A percentile compares a stretch with the other conserved stretches of the same genome.
These are phyloP conservation scores for Pangasius sanitwongsei DNA, from an alignment of 2,797 vertebrate species.

Conservation along the genomic window DNA sequence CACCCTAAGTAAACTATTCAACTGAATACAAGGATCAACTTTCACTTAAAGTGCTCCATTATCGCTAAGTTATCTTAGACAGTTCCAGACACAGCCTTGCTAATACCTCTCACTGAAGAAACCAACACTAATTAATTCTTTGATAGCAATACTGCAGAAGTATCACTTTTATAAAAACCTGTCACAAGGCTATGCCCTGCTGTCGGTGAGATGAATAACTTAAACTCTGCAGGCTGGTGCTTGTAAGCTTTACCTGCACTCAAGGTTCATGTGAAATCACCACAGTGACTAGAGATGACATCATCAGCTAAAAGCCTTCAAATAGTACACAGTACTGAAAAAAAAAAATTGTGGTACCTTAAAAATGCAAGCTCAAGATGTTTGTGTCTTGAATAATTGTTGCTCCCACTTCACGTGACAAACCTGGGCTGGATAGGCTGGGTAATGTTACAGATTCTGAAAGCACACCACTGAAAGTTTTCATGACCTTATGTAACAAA, in stretches of 20 bases:
- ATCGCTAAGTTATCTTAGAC: slow-evolving; percentile 35
- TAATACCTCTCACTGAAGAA: slow-evolving; percentile 28
- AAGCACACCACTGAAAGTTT: slow-evolving; percentile 17
- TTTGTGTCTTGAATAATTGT: slow-evolving; percentile 28
- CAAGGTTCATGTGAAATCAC: slow-evolving; percentile 34
- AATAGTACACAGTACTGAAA: slow-evolving; percentile 19
- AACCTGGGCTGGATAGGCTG: neutral
- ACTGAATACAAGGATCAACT: slow-evolving; percentile 43
- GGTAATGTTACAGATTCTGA: slow-evolving; percentile 26
- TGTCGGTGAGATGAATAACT: slow-evolving; percentile 15
- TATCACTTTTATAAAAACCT: slow-evolving; percentile 7
- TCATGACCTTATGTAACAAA: slow-evolving; percentile 26
- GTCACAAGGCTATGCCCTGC: neutral
- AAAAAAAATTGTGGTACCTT: slow-evolving; percentile 7
- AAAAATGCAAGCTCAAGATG: slow-evolving; percentile 21
- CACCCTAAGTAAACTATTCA: slow-evolving; percentile 40
- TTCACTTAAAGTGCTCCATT: slow-evolving; percentile 49
- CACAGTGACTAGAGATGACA: slow-evolving; percentile 45
- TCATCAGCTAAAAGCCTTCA: slow-evolving; percentile 37
- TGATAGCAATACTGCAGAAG: slow-evolving; percentile 21
- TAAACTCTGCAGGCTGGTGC: slow-evolving; percentile 44
- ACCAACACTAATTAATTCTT: neutral
- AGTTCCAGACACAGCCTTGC: slow-evolving; percentile 49
- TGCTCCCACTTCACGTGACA: neutral
- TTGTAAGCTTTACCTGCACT: slow-evolving; percentile 40